Evolutionary conservation across 2,888 invertebrate species (phyloP), one percentile per base, ranked within the genome.

Genomic region (Drosophila nr. perissopoda): DNA sequence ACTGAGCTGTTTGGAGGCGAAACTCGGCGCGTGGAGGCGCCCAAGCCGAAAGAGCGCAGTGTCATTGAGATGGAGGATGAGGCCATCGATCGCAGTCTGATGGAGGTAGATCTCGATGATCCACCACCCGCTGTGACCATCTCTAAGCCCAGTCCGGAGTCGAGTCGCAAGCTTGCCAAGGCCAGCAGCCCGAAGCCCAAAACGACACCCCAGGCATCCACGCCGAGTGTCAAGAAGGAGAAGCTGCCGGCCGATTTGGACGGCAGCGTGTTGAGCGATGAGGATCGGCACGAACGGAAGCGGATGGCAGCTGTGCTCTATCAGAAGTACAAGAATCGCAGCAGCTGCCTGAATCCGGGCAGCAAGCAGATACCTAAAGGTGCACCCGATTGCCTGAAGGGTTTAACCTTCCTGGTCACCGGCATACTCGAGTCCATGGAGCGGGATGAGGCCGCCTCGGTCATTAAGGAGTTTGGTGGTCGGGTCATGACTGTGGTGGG

Each of bases 351-450:
- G 83, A 95, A 97, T 94, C 96, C 96, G 29, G 98, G 98, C 8
- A 94, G 95, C 8, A 98, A 98, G 91, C 95, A 96, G 92, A 95
- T 97, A 66, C 98, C 98, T 4, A 95, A 96, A 94, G 97, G 97
- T 36, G 94, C 95, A 60, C 95, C 95, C 21, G 94, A 95, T 90
- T 97, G 97, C 90, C 93, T 97, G 4, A 94, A 94, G 59, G 95
- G 96, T 61, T 93, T 95, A 64, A 95, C 95, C 6, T 97, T 97
- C 89, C 92, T 97, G 7, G 93, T 98, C 60, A 98, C 98, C 46
- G 99, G 98, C 38, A 96, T 98, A 2, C 93, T 98, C 53, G 98
- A 98, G 89, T 98, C 98, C 0, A 94, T 98, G 80, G 97, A 98
- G 84, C 94, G 97, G 18, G 97, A 97, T 7, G 97, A 98, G 87